Evolutionary conservation across 2,113 vertebrate species (phyloP), one percentile per base, ranked within the genome.

Genomic region (Zootoca vivipara): DNA sequence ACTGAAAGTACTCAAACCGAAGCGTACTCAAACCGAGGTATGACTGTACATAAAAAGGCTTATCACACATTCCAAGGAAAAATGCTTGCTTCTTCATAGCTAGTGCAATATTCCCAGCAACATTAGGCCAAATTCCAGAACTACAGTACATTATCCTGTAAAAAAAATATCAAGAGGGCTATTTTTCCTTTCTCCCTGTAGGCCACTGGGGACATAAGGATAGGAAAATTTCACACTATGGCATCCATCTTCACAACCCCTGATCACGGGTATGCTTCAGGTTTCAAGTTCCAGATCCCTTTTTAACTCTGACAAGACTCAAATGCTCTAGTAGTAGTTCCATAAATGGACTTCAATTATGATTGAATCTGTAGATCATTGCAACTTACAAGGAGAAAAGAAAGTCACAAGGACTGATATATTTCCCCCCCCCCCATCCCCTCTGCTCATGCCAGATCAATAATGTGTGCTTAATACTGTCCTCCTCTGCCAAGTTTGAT

Each of bases 21-120:
- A n/a, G n/a, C n/a, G n/a, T n/a, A n/a, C n/a, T n/a, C n/a, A n/a
- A n/a, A n/a, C n/a, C n/a, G n/a, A n/a, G n/a, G n/a, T n/a, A n/a
- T n/a, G n/a, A n/a, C n/a, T n/a, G n/a, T n/a, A n/a, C 46, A 52
- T 52, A 79, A 79, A 79, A 80, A 90, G 90, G 65, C 89, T 70
- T 90, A 89, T 92, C 90, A 91, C 70, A 90, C 58, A 89, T 0
- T 78, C 91, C 90, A 93, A 90, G 92, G 91, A 91, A 52, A 92
- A 95, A 95, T 0, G 72, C 78, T 92, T 20, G 81, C n/a, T 74
- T 85, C 80, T 91, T 87, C 22, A 72, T 52, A 0, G 0, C 67
- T 33, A 80, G 22, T 10, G 3, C 56, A 87, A 86, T 80, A 87
- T 88, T 89, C 85, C 69, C 15, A 62, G 89, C 86, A 28, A 42